These are phyloP conservation scores for Tanytarsus gracilentus DNA, from an alignment of 2,888 invertebrate species.

Conservation along the genomic window DNA sequence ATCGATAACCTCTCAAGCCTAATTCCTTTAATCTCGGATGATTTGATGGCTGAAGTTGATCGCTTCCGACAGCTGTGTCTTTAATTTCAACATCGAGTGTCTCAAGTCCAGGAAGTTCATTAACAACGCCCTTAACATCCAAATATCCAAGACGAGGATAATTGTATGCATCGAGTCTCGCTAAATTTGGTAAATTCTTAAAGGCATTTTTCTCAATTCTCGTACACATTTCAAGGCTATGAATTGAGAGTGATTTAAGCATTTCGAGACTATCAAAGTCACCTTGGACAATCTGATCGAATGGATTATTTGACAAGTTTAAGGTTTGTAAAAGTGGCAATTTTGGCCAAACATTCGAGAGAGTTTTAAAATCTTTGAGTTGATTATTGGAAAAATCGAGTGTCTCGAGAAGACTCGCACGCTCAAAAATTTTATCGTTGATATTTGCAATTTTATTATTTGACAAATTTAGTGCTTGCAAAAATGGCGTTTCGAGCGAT, in stretches of 20 bases:
- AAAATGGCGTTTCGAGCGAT: conserved; percentile 74
- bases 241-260: conserved; percentile 55
- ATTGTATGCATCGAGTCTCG: conserved; percentile 59
- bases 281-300: conserved; percentile 62
- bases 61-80: conserved; percentile 69
- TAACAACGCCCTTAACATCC: conserved; percentile 77
- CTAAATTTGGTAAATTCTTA: conserved; percentile 59
- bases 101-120: conserved; percentile 63
- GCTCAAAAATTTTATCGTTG: conserved; percentile 59
- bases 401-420: conserved; percentile 68
- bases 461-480: conserved; percentile 68
- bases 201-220: conserved; percentile 78
- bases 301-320: conserved; percentile 78
- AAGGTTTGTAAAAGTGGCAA: conserved; percentile 61
- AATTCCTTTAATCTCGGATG: conserved; percentile 69
- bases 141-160: conserved; percentile 74
- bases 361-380: conserved; percentile 50
- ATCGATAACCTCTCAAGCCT: conserved; percentile 62
- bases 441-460: conserved; percentile 61
- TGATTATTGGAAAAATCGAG: conserved; percentile 70
- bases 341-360: conserved; percentile 60
- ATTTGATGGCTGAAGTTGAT: conserved; percentile 67
- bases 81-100: conserved; percentile 77
- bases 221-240: conserved; percentile 57
- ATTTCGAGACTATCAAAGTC: conserved; percentile 65